phyloP scores from a whole-genome alignment of 1,140 invertebrate genomes.

The Lordiphosa mommai region DNA sequence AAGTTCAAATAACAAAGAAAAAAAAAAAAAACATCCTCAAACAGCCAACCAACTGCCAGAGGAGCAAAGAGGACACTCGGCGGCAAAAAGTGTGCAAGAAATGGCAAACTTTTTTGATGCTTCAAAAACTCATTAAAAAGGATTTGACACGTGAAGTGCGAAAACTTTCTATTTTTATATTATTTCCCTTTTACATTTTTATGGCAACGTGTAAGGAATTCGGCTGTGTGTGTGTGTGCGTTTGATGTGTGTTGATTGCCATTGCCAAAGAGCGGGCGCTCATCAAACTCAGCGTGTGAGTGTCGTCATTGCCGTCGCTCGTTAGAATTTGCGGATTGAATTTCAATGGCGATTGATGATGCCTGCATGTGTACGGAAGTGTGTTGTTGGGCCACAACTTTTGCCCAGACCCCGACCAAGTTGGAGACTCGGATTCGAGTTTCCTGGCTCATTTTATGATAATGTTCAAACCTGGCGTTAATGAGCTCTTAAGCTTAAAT shows the following conservation, averaged over 20 bases:
- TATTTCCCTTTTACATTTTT: slow-evolving; percentile 78
- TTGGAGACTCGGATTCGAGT: slow-evolving; percentile 29
- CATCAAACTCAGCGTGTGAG: slow-evolving; percentile 51
- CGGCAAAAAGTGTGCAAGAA: slow-evolving; percentile 59
- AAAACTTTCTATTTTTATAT: slow-evolving; percentile 78
- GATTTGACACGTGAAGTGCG: slow-evolving; percentile 79
- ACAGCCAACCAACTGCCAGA: background rate
- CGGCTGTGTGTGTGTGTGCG: slow-evolving; percentile 27
- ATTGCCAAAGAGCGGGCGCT: slow-evolving; percentile 46
- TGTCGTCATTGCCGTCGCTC: slow-evolving; percentile 28
- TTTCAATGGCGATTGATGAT: slow-evolving; percentile 77
- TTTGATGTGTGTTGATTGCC: slow-evolving; percentile 72
- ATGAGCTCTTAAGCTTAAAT: slow-evolving; percentile 78
- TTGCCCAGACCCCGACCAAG: slow-evolving; percentile 34
- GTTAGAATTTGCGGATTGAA: slow-evolving; percentile 73
- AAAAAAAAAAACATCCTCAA: background rate
- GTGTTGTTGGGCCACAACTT: slow-evolving; percentile 27
- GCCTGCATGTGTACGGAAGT: slow-evolving; percentile 15
- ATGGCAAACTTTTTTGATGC: slow-evolving; percentile 78
- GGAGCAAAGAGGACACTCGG: too few species aligned
- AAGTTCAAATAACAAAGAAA: background rate
- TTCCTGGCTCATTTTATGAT: slow-evolving; percentile 68
- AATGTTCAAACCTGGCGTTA: slow-evolving; percentile 73
- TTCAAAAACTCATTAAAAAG: slow-evolving; percentile 79
- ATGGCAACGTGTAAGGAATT: slow-evolving; percentile 68